Conservation (phyloP, 2,797 vertebrate species). For the Platyrinchus mystaceus region DNA sequence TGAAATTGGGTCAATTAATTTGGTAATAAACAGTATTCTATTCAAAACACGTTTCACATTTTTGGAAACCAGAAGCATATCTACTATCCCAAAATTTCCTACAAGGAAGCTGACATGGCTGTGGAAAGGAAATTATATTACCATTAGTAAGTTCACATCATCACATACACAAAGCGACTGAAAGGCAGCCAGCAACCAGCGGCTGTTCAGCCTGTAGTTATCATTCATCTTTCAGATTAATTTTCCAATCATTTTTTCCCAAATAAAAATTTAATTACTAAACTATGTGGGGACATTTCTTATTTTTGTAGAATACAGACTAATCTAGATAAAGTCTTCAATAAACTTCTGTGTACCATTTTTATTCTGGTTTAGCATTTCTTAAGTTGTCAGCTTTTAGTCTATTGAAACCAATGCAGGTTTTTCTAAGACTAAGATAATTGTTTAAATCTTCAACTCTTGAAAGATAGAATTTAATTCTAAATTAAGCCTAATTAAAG, state of each 20-base stretch:
- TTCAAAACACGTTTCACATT: not conserved
- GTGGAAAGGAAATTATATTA: not conserved
- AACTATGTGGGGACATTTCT: not conserved
- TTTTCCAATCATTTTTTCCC: not conserved
- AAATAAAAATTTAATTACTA: not conserved
- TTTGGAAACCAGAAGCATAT: not conserved
- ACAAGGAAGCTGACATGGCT: not conserved
- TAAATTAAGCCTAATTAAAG: constrained; percentile 8
- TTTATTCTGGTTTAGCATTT: not conserved
- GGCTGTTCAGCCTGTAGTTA: not conserved
- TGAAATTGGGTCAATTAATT: not conserved
- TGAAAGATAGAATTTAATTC: not conserved
- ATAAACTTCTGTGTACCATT: not conserved
- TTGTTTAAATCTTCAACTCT: not conserved
- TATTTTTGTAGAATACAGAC: not conserved
- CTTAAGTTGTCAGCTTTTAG: not conserved
- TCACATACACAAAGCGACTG: not conserved
- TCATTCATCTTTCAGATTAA: not conserved
- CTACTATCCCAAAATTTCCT: not conserved
- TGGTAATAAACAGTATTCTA: not conserved
- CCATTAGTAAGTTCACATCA: not conserved
- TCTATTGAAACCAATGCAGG: not conserved
- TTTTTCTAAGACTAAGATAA: not conserved
- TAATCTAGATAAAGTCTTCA: not conserved
- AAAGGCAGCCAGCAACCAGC: not conserved